Base-by-base conservation (phyloP, 2,797 vertebrate genomes). In the Acrossocheilus wenchowensis region DNA sequence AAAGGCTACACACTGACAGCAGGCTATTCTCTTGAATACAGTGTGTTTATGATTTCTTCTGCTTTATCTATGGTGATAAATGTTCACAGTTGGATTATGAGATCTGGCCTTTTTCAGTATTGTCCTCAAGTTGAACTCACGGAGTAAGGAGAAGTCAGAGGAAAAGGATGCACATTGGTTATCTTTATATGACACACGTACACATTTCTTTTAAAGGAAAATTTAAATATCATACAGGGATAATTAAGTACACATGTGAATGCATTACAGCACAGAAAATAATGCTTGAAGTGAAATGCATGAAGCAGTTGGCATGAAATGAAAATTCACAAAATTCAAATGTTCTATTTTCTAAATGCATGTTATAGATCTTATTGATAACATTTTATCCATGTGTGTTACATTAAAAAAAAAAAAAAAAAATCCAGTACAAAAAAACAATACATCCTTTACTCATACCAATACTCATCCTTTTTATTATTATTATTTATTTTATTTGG, bases 61-160 rank as follows among this genome's bases (percentile, higher is more conserved):
- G 82, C 30, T 86, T 82, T 75, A 81, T 82, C 71, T 68, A 30
- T 45, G 79, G 68, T 88, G 82, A 88, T 86, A 52, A 77, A 88
- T 82, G 69, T 60, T 84, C 68, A 80, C 11, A 21, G 81, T n/a
- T 78, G 72, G 74, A 71, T 78, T 71, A 83, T 81, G n/a, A 81
- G 39, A 83, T 60, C 52, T 48, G 36, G 4, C 11, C 34, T 74
- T 69, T 71, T 52, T 64, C 43, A 41, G 54, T 4, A 62, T 30
- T 62, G 14, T 64, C 75, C 73, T 39, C 7, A 68, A 19, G 4
- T 43, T 85, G 75, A 85, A 85, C 62, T 78, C 15, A 8, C 21
- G 7, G 62, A 60, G 50, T 17, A 43, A 54, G 8, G 36, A 50
- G 19, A 19, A 39, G 21, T 9, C 10, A 26, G 5, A 23, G n/a